These are phyloP conservation scores for Cactoblastis cactorum DNA, from an alignment of 2,888 invertebrate genomes.

Conservation along the genomic window DNA sequence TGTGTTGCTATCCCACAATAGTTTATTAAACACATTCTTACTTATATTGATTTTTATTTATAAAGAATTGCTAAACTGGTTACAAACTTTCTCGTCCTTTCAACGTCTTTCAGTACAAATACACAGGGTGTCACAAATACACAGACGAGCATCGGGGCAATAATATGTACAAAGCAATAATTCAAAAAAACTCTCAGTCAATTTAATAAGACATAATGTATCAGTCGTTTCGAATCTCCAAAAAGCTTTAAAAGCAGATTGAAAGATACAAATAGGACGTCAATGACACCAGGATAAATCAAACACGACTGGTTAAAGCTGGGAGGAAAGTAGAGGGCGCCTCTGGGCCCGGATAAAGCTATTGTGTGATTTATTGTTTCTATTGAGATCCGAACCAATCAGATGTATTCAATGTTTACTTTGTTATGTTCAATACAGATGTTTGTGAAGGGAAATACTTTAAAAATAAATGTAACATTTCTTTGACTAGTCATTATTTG, in stretches of 20 bases:
- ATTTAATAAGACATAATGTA: not conserved
- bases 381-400: constrained; percentile 12
- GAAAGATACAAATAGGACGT: not conserved
- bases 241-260: not conserved
- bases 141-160: no score
- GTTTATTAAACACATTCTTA: no score
- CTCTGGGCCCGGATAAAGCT: not conserved
- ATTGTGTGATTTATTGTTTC: constrained; percentile 20
- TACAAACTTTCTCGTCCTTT: no score
- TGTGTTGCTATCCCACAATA: no score
- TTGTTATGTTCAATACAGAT: no score
- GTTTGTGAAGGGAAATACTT: constrained; percentile 2
- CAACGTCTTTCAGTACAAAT: no score
- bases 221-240: not conserved
- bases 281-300: not conserved
- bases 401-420: constrained; percentile 12
- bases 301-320: constrained; percentile 6
- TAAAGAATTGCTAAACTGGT: no score
- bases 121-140: no score
- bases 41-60: no score
- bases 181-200: no score
- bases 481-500: not conserved
- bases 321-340: not conserved
- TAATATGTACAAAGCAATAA: no score
- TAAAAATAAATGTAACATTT: not conserved